These are phyloP conservation scores for Nowickia ferox DNA, from an alignment of 2,888 invertebrate genomes.

Conservation along the genomic window DNA sequence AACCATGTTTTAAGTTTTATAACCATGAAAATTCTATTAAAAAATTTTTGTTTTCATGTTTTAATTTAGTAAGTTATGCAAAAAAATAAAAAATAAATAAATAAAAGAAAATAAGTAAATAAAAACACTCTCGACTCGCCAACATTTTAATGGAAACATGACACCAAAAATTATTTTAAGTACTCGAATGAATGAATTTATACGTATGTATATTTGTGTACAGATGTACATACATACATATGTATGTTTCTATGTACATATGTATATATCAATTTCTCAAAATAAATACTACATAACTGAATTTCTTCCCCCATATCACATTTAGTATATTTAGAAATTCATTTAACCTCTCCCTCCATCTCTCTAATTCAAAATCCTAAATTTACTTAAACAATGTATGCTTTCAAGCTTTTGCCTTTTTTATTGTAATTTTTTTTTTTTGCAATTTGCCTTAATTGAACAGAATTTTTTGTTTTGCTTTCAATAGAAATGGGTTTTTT, in stretches of 20 bases:
- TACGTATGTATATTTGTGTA: background rate
- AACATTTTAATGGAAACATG: constrained; percentile 63
- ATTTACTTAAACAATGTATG: background rate
- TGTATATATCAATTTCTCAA: background rate
- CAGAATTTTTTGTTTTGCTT: constrained; percentile 34
- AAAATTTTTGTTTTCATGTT: constrained; percentile 13
- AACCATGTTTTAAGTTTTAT: constrained; percentile 19
- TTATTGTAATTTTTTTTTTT: constrained; percentile 11
- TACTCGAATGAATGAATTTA: background rate
- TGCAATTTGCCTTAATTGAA: constrained; percentile 56
- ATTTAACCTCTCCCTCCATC: background rate
- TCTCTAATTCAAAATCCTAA: background rate
- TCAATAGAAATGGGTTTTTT: constrained; percentile 33
- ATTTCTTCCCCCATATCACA: background rate
- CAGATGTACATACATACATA: background rate
- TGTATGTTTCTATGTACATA: background rate
- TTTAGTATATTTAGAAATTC: background rate
- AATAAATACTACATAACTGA: constrained; percentile 3
- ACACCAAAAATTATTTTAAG: constrained; percentile 40
- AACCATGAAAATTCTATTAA: constrained; percentile 51
- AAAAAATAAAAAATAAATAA: constrained; percentile 17
- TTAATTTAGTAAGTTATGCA: background rate
- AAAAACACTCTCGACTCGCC: constrained; percentile 24
- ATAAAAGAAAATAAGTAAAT: constrained; percentile 9
- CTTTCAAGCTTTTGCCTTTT: background rate